Evolutionary conservation across 2,113 vertebrate genomes (phyloP).

Genomic region (Hiodon alosoides): DNA sequence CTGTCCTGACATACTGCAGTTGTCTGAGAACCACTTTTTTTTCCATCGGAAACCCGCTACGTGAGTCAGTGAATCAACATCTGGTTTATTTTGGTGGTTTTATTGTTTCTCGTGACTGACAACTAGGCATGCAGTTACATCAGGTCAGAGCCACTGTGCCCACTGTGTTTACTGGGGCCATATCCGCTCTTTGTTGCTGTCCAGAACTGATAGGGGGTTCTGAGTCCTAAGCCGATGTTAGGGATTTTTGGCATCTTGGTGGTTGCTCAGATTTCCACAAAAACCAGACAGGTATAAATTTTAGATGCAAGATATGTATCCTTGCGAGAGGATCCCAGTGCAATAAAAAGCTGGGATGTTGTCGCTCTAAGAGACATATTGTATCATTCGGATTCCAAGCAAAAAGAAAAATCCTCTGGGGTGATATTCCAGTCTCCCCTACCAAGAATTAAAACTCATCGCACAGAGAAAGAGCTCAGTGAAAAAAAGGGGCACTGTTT

Average conservation of each 20-base stretch:
- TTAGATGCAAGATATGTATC: not conserved
- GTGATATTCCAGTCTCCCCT: constrained; percentile 46
- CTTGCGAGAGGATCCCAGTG: constrained; percentile 9
- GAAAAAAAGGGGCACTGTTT: constrained; percentile 29
- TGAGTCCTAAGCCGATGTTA: too few relatives aligned
- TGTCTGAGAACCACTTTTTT: not conserved
- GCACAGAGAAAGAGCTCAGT: constrained; percentile 32
- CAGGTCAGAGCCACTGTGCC: not conserved
- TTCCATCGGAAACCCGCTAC: too few relatives aligned
- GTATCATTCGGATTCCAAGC: constrained; percentile 39
- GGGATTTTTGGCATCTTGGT: too few relatives aligned
- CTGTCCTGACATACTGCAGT: not conserved
- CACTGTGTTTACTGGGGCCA: not conserved
- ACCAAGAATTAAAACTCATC: constrained; percentile 35
- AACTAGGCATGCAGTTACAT: not conserved
- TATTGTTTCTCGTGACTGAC: too few relatives aligned
- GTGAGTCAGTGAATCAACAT: not conserved
- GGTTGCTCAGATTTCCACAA: too few relatives aligned
- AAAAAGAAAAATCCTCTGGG: constrained; percentile 36
- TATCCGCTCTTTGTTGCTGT: too few relatives aligned
- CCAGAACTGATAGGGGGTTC: too few relatives aligned
- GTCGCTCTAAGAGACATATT: constrained; percentile 39
- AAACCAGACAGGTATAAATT: too few relatives aligned
- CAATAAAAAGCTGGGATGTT: constrained; percentile 32
- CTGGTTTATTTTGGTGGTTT: not conserved